Evolutionary conservation across 2,113 vertebrate species (phyloP).

Genomic region (Campylomormyrus tamandua): DNA sequence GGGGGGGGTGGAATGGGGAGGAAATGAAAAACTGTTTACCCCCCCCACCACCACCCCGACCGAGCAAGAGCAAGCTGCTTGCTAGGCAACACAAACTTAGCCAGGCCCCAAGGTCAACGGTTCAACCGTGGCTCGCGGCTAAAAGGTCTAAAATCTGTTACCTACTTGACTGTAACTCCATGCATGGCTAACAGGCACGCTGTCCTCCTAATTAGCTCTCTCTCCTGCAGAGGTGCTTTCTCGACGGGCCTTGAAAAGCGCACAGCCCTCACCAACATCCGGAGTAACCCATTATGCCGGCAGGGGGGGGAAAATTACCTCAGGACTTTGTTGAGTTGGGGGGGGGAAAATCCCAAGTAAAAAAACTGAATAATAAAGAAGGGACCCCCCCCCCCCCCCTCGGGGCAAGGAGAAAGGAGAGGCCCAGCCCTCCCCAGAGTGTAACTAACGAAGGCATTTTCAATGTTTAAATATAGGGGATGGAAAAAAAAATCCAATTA

Average conservation of each 20-base stretch:
- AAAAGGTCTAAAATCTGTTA: conserved; percentile 40
- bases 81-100: conserved; percentile 23
- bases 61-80: conserved; percentile 18
- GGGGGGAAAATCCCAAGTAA: no score
- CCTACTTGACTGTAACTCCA: conserved; percentile 34
- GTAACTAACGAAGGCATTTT: conserved; percentile 2
- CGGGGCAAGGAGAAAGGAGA: background rate
- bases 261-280: conserved; percentile 6
- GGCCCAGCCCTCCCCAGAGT: background rate
- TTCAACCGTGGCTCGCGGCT: conserved; percentile 43
- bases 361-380: background rate
- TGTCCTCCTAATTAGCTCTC: conserved; percentile 46
- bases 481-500: conserved; percentile 4
- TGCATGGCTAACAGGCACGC: conserved; percentile 42
- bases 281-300: no score
- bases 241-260: conserved; percentile 17
- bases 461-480: background rate
- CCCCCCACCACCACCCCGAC: conserved; percentile 3
- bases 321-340: no score
- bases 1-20: background rate
- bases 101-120: conserved; percentile 43
- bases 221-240: conserved; percentile 33
- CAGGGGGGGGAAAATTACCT: no score
- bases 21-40: conserved; percentile 27
- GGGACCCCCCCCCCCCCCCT: background rate